Conservation (phyloP, 2,113 vertebrate genomes). For the Barbus barbus region DNA sequence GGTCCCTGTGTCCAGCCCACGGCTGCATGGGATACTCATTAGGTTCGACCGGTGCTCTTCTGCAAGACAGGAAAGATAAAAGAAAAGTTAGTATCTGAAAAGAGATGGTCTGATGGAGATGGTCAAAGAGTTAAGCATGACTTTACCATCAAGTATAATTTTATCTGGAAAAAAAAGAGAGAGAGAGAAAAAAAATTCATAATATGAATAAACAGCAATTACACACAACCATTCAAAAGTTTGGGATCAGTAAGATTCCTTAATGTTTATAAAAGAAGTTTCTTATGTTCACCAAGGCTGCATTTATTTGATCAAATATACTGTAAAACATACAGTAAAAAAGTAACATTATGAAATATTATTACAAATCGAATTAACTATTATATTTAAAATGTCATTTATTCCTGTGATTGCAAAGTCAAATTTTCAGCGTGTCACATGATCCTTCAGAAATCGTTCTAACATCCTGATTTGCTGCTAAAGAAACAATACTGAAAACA, state of each 20-base stretch:
- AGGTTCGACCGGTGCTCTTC: slow-evolving; percentile 83
- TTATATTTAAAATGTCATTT: background rate
- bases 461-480: too few relatives aligned
- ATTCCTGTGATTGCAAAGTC: background rate
- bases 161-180: background rate
- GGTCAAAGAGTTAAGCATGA: background rate
- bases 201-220: too few relatives aligned
- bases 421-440: background rate
- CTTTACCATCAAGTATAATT: background rate
- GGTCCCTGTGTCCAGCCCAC: slow-evolving; percentile 80
- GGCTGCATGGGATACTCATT: slow-evolving; percentile 81
- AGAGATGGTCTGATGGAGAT: background rate
- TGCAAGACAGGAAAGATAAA: slow-evolving; percentile 65
- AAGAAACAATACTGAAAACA: too few relatives aligned
- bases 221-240: too few relatives aligned
- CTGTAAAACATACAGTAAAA: background rate
- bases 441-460: too few relatives aligned
- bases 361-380: background rate
- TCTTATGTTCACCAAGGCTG: too few relatives aligned
- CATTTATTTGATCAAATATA: background rate
- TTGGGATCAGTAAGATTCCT: too few relatives aligned
- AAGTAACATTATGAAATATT: background rate
- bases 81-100: slow-evolving; percentile 4
- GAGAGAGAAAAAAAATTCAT: too few relatives aligned
- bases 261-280: too few relatives aligned